These are phyloP conservation scores for Druon quercuslanigerum DNA, from an alignment of 1,140 invertebrate genomes.

Conservation along the genomic window DNA sequence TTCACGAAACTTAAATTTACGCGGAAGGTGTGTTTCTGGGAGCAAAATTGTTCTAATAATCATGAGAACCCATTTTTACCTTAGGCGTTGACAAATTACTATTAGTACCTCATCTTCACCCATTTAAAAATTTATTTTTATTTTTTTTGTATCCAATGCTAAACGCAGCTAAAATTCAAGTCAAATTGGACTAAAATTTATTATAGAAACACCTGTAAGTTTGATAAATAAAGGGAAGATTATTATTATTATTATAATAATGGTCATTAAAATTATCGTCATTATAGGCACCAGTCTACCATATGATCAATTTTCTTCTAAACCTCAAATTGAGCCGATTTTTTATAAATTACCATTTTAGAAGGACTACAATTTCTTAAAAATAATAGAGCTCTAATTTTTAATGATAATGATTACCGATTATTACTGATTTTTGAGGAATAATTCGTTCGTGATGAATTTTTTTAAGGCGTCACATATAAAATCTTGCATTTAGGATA, in stretches of 20 bases:
- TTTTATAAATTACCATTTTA: neutral
- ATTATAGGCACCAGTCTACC: neutral
- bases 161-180: too few species aligned
- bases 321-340: neutral
- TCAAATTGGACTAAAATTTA: too few species aligned
- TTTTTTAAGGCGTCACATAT: conserved; percentile 9
- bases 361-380: neutral
- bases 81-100: too few species aligned
- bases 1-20: conserved; percentile 7
- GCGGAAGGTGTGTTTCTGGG: neutral
- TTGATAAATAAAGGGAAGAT: too few species aligned
- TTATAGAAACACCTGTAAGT: too few species aligned
- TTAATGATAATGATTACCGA: conserved; percentile 12
- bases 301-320: neutral
- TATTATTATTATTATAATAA: neutral
- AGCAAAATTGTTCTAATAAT: too few species aligned
- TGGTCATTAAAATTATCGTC: neutral
- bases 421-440: neutral
- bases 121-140: too few species aligned
- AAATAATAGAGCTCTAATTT: neutral
- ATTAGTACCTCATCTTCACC: too few species aligned
- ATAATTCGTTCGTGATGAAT: neutral
- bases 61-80: too few species aligned
- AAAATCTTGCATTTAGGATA: conserved; percentile 2
- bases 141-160: too few species aligned